Evolutionary conservation across 1,140 invertebrate species (phyloP).

Genomic region (Calliopsis andreniformis): DNA sequence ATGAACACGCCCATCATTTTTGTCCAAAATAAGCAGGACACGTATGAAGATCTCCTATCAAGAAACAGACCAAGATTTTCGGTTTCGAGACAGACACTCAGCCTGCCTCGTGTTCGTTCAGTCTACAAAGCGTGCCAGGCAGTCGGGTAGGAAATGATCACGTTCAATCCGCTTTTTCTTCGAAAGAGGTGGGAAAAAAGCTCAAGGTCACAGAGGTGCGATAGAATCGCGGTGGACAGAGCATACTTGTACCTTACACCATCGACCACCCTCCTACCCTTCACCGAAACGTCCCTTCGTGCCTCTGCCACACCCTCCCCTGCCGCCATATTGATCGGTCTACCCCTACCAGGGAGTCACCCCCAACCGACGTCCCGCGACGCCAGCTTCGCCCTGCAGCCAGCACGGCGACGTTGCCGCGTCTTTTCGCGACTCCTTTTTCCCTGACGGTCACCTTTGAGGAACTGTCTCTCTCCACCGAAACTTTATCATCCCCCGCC

Average conservation of each 20-base stretch:
- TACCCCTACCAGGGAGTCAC: conserved; percentile 47
- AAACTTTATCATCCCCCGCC: neutral
- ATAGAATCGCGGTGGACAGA: conserved; percentile 53
- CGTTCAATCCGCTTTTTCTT: conserved; percentile 3
- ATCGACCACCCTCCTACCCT: conserved; percentile 18
- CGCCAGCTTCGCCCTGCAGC: conserved; percentile 44
- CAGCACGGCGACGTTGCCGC: conserved; percentile 61
- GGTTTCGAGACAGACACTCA: neutral
- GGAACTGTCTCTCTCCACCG: neutral
- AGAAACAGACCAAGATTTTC: neutral
- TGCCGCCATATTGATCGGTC: conserved; percentile 75
- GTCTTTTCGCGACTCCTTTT: conserved; percentile 56
- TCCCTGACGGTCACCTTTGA: conserved; percentile 48
- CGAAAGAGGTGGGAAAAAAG: conserved; percentile 38
- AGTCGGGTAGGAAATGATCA: neutral
- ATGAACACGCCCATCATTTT: neutral
- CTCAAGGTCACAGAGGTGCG: conserved; percentile 69
- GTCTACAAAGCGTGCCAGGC: neutral
- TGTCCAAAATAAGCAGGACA: neutral
- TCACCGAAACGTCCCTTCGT: conserved; percentile 63
- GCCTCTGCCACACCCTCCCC: conserved; percentile 73
- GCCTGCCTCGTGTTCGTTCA: neutral
- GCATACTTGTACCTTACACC: conserved; percentile 41
- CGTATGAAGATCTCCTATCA: neutral
- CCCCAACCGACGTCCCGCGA: conserved; percentile 49